Base-by-base conservation (phyloP, 2,113 vertebrate genomes). In the Dasyurus viverrinus region DNA sequence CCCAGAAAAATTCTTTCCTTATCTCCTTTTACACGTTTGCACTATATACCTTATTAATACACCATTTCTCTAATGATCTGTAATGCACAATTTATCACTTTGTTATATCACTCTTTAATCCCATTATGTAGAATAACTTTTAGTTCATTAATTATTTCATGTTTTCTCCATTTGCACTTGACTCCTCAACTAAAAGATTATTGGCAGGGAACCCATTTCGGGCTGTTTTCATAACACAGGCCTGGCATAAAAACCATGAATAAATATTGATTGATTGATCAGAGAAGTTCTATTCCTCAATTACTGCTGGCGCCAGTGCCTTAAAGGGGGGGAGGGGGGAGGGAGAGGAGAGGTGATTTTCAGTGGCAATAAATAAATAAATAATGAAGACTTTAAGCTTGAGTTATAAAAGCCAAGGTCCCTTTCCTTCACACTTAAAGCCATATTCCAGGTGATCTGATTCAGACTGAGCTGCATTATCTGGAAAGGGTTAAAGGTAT, bases 71-170 rank as follows among this genome's bases (percentile, higher is more conserved):
- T 2, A n/a, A 53, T 22, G 0, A 27, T 12, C 46, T 3, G 47
- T 42, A 42, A 27, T 47, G n/a, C 90, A 8, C 53, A 16, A 0
- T 36, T 48, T 23, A 22, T 90, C 23, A 76, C 12, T 60, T 55
- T 3, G 2, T 42, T 1, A 19, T 26, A 55, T 24, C 27, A 26
- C 12, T 19, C 30, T 36, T 42, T 23, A 2, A 19, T 16, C 24
- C 1, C 1, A 53, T 16, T 0, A 24, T 0, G 2, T 53, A 90
- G n/a, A 42, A 47, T 12, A 46, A n/a, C 47, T 25, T 52, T 27
- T 7, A 22, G 92, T 8, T n/a, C 92, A 3, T 55, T 11, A 57
- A 46, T 1, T 26, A 68, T 68, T 68, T 68, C 12, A 36, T 68
- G 60, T 36, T 68, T 68, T 6, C 10, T 53, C 84, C 26, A 5